Evolutionary conservation across 2,113 vertebrate genomes (phyloP).

Genomic region (Oncorhynchus clarkii): DNA sequence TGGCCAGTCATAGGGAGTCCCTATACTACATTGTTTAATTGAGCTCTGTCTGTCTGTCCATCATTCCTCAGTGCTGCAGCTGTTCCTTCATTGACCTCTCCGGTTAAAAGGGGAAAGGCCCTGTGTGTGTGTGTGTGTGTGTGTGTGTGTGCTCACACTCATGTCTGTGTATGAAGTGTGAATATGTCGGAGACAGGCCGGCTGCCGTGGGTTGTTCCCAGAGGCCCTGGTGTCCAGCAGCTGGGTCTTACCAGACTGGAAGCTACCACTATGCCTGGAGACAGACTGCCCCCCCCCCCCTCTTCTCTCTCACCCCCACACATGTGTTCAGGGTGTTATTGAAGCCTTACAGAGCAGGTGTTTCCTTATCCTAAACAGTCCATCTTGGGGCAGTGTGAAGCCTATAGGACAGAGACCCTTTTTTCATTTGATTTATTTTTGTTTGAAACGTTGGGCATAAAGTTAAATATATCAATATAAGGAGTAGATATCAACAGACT

Average conservation of each 20-base stretch:
- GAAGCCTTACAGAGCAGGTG: too few relatives aligned
- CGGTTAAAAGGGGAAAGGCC: background rate
- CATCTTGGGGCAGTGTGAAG: too few relatives aligned
- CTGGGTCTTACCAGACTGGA: slow-evolving; percentile 30
- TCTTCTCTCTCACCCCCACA: too few relatives aligned
- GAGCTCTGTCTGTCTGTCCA: background rate
- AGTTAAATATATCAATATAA: too few relatives aligned
- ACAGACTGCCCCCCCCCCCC: background rate
- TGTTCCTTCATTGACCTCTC: background rate
- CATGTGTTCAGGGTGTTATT: too few relatives aligned
- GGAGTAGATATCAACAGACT: too few relatives aligned
- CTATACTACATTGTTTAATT: background rate
- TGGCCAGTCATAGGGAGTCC: background rate
- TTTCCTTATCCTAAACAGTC: background rate
- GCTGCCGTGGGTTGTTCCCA: slow-evolving; percentile 59
- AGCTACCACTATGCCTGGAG: background rate
- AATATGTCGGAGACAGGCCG: slow-evolving; percentile 22
- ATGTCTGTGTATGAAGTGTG: slow-evolving; percentile 5
- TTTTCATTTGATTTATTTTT: too few relatives aligned
- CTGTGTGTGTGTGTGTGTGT: background rate
- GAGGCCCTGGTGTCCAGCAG: slow-evolving; percentile 55
- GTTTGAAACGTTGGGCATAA: too few relatives aligned
- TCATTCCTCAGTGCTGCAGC: background rate
- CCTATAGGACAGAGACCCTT: too few relatives aligned
- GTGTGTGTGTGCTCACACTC: background rate